phyloP scores from a whole-genome alignment of 1,140 invertebrate genomes.

The Colletes latitarsis region DNA sequence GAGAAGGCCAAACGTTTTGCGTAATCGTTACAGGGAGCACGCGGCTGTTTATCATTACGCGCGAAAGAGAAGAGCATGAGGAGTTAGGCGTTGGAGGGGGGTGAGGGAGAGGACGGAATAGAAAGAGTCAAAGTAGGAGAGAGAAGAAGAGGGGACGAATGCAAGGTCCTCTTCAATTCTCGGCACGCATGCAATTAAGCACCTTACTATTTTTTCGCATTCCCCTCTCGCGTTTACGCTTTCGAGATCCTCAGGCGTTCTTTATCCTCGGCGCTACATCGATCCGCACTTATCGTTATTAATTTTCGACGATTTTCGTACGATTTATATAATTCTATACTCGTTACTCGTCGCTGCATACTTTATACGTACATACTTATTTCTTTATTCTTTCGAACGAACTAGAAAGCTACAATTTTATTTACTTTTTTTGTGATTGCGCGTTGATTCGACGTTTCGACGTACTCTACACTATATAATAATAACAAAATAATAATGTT shows the following conservation, averaged over 20 bases:
- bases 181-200: constrained; percentile 54
- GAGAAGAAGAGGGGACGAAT: constrained; percentile 1
- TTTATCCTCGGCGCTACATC: background rate
- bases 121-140: background rate
- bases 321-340: background rate
- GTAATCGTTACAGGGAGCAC: constrained; percentile 67
- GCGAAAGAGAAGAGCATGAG: constrained; percentile 59
- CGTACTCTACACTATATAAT: no score
- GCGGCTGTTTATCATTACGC: constrained; percentile 69
- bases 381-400: no score
- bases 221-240: constrained; percentile 25
- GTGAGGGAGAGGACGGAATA: background rate
- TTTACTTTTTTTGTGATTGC: no score
- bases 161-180: constrained; percentile 53
- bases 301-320: background rate
- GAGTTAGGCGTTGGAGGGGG: constrained; percentile 35
- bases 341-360: background rate
- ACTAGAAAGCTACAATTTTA: no score
- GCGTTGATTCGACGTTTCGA: no score
- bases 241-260: constrained; percentile 7
- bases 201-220: constrained; percentile 31
- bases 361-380: background rate
- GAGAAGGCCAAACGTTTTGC: constrained; percentile 71
- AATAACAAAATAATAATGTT: no score
- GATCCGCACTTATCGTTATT: background rate